Evolutionary conservation across 2,797 vertebrate genomes (phyloP).

Genomic region (Tokudaia tokunoshimensis): DNA sequence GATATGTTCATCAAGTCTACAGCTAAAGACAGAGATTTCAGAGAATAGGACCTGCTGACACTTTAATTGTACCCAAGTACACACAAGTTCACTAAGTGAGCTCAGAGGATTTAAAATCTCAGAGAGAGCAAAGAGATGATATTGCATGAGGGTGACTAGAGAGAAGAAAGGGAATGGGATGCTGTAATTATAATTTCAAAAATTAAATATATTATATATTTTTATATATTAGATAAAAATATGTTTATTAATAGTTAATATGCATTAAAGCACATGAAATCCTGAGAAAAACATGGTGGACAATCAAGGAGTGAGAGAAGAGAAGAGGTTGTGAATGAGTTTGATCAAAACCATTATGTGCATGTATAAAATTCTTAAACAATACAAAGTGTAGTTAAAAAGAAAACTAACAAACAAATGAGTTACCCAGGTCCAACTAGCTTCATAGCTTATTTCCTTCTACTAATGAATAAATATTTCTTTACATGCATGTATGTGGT

Average conservation of each 20-base stretch:
- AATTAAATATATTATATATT: not conserved
- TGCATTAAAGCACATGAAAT: not conserved
- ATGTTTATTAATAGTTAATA: not conserved
- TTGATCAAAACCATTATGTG: not conserved
- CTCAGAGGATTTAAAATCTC: not conserved
- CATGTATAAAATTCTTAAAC: not conserved
- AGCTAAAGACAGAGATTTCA: not conserved
- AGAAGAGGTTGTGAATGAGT: not conserved
- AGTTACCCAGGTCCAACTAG: not conserved
- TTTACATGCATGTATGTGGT: not conserved
- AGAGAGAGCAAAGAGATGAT: not conserved
- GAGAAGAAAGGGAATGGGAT: not conserved
- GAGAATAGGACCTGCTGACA: not conserved
- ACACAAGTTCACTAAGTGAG: not conserved
- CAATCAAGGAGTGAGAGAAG: not conserved
- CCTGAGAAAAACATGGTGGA: too few relatives aligned
- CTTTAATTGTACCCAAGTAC: not conserved
- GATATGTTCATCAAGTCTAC: too few relatives aligned
- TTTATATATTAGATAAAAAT: not conserved
- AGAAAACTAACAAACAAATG: not conserved
- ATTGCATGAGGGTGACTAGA: not conserved
- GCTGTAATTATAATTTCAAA: not conserved
- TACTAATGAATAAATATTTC: not conserved
- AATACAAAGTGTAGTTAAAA: not conserved
- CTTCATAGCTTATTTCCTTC: not conserved